A percentile compares a stretch with the other conserved stretches of the same genome.
phyloP scores from a whole-genome alignment of 2,888 invertebrate species.

The Conomelus anceps region DNA sequence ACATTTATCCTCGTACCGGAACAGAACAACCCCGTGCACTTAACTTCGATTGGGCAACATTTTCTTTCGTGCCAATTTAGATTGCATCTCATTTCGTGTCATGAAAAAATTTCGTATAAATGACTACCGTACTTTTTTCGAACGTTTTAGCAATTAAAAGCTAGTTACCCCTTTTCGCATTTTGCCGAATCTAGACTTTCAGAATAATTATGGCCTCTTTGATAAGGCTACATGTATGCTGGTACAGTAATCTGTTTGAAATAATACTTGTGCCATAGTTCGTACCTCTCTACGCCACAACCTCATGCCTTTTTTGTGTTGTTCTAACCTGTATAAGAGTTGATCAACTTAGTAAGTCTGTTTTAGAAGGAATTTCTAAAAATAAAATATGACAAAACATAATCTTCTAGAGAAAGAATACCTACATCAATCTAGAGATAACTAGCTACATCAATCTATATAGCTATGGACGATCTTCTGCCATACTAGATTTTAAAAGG shows the following conservation, averaged over 20 bases:
- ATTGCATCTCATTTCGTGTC: neutral
- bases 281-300: neutral
- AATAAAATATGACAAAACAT: too few relatives aligned
- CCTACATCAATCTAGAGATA: too few relatives aligned
- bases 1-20: neutral
- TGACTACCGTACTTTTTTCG: neutral
- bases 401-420: too few relatives aligned
- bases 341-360: neutral
- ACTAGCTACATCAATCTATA: too few relatives aligned
- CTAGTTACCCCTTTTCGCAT: neutral
- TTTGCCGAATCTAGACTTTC: neutral
- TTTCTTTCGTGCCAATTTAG: neutral
- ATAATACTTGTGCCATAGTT: neutral
- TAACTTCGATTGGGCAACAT: neutral
- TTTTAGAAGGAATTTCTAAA: too few relatives aligned
- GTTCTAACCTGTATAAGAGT: neutral
- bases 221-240: neutral
- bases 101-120: neutral
- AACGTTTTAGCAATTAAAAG: neutral
- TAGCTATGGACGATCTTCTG: too few relatives aligned
- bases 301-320: neutral
- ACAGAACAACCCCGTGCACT: neutral
- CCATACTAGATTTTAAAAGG: too few relatives aligned
- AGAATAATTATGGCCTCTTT: neutral
- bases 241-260: neutral